Base-by-base conservation (phyloP, 2,797 vertebrate species). In the Limosa lapponica region DNA sequence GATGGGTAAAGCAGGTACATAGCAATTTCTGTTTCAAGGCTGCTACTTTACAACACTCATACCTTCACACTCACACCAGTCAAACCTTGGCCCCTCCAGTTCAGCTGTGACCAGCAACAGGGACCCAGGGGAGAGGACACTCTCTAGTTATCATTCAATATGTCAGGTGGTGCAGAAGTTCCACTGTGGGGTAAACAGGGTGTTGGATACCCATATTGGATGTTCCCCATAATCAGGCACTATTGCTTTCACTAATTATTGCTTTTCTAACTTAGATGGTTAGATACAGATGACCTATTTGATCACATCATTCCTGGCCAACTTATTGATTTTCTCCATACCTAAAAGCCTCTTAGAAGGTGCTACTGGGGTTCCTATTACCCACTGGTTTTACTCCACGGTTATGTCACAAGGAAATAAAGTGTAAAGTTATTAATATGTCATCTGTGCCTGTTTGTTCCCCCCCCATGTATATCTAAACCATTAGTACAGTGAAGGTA, bases 391-490 rank as follows among this genome's bases (percentile, higher is more conserved):
- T 83, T 22, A 23, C 27, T 54, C 15, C 3, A 32, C 5, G 11
- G 11, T 1, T 48, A 19, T 39, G 30, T 43, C 43, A n/a, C 13
- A 51, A 57, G 22, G 39, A 51, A 71, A 3, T 73, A 16, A 65
- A 86, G 10, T 16, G 3, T 73, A 16, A 65, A 86, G 8, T 15
- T 64, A 3, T 51, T 32, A 55, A 48, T 11, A 39, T 10, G 6
- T 44, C 39, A 39, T 49, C 7, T 41, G 7, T 30, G 7, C 16
- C 64, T 75, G 8, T n/a, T 27, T 54, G 23, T 59, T 51, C 14
- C 23, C 7, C 1, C 11, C 9, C 18, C 48, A 10, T 14, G 14
- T 1, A 2, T 8, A 43, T 1, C 17, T 62, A 13, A 91, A 23
- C 3, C 11, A 44, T 19, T 24, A 57, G 6, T 6, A 7, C 6